These are phyloP conservation scores for Marmota flaviventris DNA, from an alignment of 2,113 vertebrate genomes.

Conservation along the genomic window DNA sequence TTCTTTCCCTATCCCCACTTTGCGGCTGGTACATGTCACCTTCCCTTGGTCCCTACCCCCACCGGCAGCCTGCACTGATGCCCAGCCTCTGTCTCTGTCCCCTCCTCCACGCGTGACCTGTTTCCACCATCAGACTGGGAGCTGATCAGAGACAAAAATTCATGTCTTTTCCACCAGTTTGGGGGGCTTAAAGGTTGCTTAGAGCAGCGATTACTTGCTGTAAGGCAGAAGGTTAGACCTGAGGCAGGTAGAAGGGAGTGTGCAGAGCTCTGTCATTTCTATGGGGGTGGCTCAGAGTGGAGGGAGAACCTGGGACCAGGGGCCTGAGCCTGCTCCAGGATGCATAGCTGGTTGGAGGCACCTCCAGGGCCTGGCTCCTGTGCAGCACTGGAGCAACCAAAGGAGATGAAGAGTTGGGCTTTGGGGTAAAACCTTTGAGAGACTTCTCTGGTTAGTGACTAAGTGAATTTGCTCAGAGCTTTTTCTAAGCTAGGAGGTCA, in stretches of 20 bases:
- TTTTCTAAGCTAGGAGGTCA: neutral
- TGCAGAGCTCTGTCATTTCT: neutral
- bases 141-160: neutral
- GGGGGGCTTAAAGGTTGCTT: neutral
- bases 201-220: neutral
- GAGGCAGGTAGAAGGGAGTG: neutral
- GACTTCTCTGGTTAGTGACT: neutral
- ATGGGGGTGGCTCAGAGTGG: neutral
- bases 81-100: neutral
- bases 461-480: neutral
- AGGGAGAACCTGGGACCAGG: neutral
- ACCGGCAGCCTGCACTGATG: accelerated
- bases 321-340: too few species aligned
- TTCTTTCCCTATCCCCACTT: accelerated
- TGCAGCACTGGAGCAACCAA: neutral
- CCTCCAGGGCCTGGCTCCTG: neutral
- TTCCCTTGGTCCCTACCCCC: accelerated
- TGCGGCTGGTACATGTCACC: neutral
- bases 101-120: neutral
- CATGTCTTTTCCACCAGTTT: neutral
- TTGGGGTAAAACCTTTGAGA: neutral
- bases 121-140: neutral
- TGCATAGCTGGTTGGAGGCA: neutral
- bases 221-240: neutral
- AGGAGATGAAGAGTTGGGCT: neutral